These are phyloP conservation scores for Ptilonorhynchus violaceus DNA, from an alignment of 2,113 vertebrate species.

Conservation along the genomic window DNA sequence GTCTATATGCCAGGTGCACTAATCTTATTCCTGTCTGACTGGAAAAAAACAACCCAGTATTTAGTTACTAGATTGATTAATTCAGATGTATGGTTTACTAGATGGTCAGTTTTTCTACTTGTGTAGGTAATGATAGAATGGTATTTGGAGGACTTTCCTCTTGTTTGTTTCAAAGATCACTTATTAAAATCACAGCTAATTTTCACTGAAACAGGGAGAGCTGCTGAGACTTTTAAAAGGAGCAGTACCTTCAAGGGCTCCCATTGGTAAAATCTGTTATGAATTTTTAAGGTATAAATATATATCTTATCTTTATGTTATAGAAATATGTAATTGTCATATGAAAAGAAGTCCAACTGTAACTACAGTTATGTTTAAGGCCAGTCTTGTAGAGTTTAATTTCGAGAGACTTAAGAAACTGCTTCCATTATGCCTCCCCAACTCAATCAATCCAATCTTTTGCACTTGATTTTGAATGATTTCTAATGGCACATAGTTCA, in stretches of 20 bases:
- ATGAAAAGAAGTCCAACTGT: neutral
- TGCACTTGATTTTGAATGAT: neutral
- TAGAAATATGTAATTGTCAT: neutral
- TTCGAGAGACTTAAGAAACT: neutral
- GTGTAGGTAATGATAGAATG: constrained; percentile 44
- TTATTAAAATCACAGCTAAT: constrained; percentile 13
- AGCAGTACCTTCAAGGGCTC: constrained; percentile 5
- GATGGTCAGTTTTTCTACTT: constrained; percentile 32
- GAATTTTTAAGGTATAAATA: neutral
- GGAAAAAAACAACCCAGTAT: neutral
- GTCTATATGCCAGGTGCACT: neutral
- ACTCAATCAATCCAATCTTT: neutral
- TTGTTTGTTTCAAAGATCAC: constrained; percentile 62
- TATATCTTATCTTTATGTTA: neutral
- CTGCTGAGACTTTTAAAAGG: constrained; percentile 53
- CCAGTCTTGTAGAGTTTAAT: neutral
- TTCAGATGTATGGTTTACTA: constrained; percentile 33
- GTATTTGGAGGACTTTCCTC: constrained; percentile 64
- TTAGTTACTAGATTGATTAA: constrained; percentile 25
- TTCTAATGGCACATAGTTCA: neutral
- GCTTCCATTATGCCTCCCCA: neutral
- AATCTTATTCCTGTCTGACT: neutral
- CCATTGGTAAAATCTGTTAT: neutral
- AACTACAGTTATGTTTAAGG: neutral
- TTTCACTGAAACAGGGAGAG: constrained; percentile 31